Percentiles rank a stretch among this genome's conserved stretches.
These are phyloP conservation scores for Agrochola litura DNA, from an alignment of 2,888 invertebrate species.

Conservation along the genomic window DNA sequence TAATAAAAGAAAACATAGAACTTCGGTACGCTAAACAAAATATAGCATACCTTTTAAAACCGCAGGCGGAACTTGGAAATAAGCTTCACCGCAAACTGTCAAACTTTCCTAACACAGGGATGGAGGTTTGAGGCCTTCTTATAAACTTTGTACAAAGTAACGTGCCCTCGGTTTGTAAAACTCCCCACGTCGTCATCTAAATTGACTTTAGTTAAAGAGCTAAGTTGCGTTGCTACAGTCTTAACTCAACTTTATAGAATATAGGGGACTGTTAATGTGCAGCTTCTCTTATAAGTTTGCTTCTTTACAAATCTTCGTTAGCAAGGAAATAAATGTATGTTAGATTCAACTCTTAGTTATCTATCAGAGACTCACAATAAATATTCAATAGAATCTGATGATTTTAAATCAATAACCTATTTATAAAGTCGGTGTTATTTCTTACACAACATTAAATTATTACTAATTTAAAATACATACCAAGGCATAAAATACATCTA, in stretches of 20 bases:
- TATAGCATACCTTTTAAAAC: constrained; percentile 19
- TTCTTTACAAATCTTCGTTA: background rate
- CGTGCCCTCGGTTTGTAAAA: background rate
- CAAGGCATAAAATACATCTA: too few relatives aligned
- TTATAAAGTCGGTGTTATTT: too few relatives aligned
- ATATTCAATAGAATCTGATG: too few relatives aligned
- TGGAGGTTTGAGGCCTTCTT: background rate
- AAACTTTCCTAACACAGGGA: background rate
- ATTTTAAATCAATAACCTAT: too few relatives aligned
- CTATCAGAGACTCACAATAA: too few relatives aligned
- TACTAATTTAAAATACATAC: too few relatives aligned
- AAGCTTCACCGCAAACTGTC: constrained; percentile 24
- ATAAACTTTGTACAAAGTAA: constrained; percentile 30
- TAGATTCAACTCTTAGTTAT: background rate
- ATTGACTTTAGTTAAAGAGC: background rate
- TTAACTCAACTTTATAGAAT: background rate
- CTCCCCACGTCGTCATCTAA: background rate
- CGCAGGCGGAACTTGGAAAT: constrained; percentile 16
- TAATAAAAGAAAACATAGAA: too few relatives aligned
- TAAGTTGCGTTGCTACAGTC: background rate
- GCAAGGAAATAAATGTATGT: background rate
- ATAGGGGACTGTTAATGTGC: background rate
- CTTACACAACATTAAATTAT: too few relatives aligned
- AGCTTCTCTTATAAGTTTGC: background rate
- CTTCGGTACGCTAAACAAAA: background rate